These are phyloP conservation scores for Apteryx owenii DNA, from an alignment of 2,113 vertebrate genomes.

Conservation along the genomic window DNA sequence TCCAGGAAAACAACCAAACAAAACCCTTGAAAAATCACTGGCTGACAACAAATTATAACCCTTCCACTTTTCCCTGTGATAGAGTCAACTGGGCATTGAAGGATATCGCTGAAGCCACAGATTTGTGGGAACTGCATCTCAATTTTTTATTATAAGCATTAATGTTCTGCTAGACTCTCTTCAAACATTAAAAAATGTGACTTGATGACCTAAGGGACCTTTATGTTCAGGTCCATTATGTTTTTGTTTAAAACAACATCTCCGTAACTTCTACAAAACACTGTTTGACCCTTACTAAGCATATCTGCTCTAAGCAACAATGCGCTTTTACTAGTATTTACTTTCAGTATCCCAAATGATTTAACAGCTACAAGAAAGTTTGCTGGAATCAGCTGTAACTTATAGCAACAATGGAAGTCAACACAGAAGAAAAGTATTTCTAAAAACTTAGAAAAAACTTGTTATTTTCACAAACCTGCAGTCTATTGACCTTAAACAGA, in stretches of 20 bases:
- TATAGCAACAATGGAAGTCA: background rate
- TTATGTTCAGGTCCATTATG: background rate
- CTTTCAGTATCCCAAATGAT: background rate
- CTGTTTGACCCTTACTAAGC: background rate
- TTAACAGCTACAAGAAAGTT: background rate
- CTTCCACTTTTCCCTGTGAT: background rate
- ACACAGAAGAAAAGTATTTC: background rate
- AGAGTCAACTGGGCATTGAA: background rate
- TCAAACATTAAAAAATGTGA: background rate
- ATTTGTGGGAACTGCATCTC: background rate
- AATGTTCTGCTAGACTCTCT: background rate
- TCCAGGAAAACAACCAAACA: background rate
- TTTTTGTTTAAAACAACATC: background rate
- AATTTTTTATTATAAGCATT: background rate
- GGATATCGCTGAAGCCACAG: background rate
- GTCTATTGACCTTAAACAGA: background rate
- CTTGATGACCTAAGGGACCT: background rate
- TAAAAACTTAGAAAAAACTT: background rate
- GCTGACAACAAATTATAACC: background rate
- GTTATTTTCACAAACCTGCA: background rate
- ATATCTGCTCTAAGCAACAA: background rate
- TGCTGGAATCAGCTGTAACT: background rate
- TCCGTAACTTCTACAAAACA: background rate
- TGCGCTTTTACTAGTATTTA: background rate
- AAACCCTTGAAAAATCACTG: background rate